These are phyloP conservation scores for Oceanites oceanicus DNA, from an alignment of 2,113 vertebrate genomes.

Conservation along the genomic window DNA sequence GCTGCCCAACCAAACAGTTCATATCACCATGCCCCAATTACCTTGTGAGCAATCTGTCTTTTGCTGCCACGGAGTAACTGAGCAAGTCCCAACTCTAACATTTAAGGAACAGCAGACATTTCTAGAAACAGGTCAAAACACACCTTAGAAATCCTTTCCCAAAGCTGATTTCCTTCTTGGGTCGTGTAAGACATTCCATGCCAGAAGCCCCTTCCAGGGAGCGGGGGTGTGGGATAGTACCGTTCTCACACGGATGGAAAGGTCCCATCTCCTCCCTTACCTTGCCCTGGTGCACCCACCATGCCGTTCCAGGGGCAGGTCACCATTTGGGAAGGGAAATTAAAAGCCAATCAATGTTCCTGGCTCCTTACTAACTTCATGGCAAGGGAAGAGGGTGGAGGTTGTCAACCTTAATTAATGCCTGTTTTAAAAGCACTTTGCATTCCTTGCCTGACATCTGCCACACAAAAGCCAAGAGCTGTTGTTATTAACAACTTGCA, in stretches of 20 bases:
- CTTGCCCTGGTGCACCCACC: not conserved
- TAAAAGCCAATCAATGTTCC: not conserved
- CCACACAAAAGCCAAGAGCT: constrained; percentile 15
- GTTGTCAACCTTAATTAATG: constrained; percentile 8
- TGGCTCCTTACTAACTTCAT: not conserved
- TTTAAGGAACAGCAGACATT: not conserved
- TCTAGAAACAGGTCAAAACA: not conserved
- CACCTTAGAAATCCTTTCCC: not conserved
- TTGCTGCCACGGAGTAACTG: fast-evolving
- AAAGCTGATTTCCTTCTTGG: fast-evolving
- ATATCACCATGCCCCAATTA: not conserved
- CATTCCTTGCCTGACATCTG: not conserved
- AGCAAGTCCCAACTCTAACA: not conserved
- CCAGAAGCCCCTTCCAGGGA: not conserved
- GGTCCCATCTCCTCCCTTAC: not conserved
- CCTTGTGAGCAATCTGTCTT: not conserved
- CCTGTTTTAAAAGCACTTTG: not conserved
- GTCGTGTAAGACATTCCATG: not conserved
- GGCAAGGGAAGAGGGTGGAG: not conserved
- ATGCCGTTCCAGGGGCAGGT: fast-evolving
- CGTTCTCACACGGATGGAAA: not conserved
- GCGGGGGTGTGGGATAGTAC: no score
- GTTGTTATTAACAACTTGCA: not conserved
- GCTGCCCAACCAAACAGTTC: fast-evolving
- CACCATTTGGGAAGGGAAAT: not conserved